Evolutionary conservation across 2,113 vertebrate genomes (phyloP), one percentile per base, ranked within the genome.

Genomic region (Romanogobio albipinnatus): DNA sequence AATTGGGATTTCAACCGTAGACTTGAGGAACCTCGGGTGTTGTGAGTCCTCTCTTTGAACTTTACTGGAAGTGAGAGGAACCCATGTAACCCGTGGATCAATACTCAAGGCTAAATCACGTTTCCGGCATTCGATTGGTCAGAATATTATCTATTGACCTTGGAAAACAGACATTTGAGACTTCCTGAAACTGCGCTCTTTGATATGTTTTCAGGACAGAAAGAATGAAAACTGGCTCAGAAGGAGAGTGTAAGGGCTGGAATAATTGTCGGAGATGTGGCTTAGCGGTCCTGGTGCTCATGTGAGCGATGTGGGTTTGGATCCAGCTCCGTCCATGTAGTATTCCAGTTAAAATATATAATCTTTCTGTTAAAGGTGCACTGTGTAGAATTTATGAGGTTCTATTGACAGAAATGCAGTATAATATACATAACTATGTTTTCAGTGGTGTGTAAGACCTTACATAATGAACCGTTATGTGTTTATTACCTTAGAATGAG

Each of bases 81-180:
- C 68, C 26, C 49, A 39, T 68, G 61, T 56, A 45, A n/a, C 8
- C 11, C 10, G 6, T 71, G 51, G 78, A 84, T 87, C 78, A 33
- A 82, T 87, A 77, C 83, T 76, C 77, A 39, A 71, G 83, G 76
- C 62, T 22, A 76, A 86, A 85, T 49, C 82, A 61, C 22, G 39
- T 84, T 70, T 84, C 74, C 14, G 29, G 53, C 66, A 9, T 7
- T 49, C 36, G 4, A 14, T 19, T 13, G 49, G 26, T n/a, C 59
- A 10, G 59, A 66, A 19, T 49, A 43, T 33, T 81, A 56, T 80
- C 68, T 29, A 53, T 13, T 81, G 82, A 80, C 76, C 81, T 79
- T 73, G 75, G 58, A 22, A 59, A 66, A 68, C 9, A 53, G 74
- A 76, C 66, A 61, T 59, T 24, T 26, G 17, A 45, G 51, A 45